These are phyloP conservation scores for Aplysina aerophoba DNA, from an alignment of 37 sponge, comb jelly and placozoan species.

Conservation along the genomic window DNA sequence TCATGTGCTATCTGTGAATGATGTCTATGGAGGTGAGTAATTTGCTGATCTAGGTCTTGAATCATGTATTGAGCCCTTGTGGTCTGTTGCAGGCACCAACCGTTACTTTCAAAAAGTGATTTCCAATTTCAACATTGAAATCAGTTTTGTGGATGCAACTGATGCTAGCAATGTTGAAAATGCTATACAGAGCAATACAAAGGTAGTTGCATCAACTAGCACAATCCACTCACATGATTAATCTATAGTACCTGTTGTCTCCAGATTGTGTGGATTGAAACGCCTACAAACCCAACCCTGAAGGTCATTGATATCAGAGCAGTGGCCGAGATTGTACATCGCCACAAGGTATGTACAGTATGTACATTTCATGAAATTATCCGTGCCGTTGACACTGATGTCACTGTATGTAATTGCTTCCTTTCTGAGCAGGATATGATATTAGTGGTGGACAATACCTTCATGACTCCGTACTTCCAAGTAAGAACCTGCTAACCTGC, in stretches of 20 bases:
- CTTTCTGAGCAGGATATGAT: slow-evolving; percentile 34
- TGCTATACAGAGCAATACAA: slow-evolving; percentile 82
- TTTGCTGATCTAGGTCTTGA: background rate
- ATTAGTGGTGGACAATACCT: no score
- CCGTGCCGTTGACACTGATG: background rate
- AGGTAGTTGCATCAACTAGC: slow-evolving; percentile 45
- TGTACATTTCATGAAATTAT: no score
- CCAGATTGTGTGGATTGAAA: no score
- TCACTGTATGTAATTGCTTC: no score
- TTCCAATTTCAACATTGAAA: slow-evolving; percentile 65
- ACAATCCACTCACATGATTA: background rate
- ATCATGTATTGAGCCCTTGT: background rate
- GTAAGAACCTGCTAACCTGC: no score
- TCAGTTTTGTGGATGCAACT: slow-evolving; percentile 79
- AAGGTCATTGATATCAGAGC: no score
- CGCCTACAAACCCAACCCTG: no score
- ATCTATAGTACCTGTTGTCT: background rate
- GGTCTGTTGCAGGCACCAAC: slow-evolving; percentile 72
- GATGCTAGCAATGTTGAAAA: slow-evolving; percentile 67
- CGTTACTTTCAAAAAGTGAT: slow-evolving; percentile 79
- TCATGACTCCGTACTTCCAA: no score
- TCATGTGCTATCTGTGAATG: slow-evolving; percentile 83
- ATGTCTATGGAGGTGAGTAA: slow-evolving; percentile 88
- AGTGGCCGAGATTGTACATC: no score
- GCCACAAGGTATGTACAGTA: slow-evolving; percentile 14